phyloP scores from a whole-genome alignment of 1,140 invertebrate species.

The Anthonomus grandis region DNA sequence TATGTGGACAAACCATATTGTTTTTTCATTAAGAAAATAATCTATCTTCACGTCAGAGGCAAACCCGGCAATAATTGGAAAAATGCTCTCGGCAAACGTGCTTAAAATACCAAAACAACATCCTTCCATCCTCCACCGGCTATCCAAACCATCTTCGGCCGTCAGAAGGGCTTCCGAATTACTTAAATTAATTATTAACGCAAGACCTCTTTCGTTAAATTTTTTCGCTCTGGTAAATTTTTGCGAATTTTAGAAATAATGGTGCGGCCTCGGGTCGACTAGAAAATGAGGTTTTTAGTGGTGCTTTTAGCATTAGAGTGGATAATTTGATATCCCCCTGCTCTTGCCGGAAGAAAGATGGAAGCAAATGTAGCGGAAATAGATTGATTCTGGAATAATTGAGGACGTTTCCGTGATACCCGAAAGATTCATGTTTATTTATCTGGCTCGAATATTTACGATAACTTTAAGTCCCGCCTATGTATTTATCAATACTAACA shows the following conservation, averaged over 20 bases:
- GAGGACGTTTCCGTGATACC: background rate
- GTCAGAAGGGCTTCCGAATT: slow-evolving; percentile 8
- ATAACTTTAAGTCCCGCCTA: too few relatives aligned
- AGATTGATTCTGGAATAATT: background rate
- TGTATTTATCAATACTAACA: too few relatives aligned
- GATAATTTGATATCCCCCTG: slow-evolving; percentile 8
- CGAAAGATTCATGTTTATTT: background rate
- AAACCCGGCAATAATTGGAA: too few relatives aligned
- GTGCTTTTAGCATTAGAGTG: slow-evolving; percentile 9
- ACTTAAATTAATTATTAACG: slow-evolving; percentile 13
- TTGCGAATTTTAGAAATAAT: slow-evolving; percentile 11
- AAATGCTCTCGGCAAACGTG: slow-evolving; percentile 8
- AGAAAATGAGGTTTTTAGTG: slow-evolving; percentile 10
- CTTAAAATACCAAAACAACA: slow-evolving; percentile 5
- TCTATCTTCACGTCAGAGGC: too few relatives aligned
- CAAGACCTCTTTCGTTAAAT: slow-evolving; percentile 9
- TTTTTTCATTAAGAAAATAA: too few relatives aligned
- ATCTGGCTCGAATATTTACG: background rate
- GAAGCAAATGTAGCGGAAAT: slow-evolving; percentile 1
- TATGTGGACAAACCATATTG: too few relatives aligned
- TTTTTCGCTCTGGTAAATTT: slow-evolving; percentile 2
- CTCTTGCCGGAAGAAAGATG: background rate
- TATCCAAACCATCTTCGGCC: background rate
- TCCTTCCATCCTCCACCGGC: too few relatives aligned
- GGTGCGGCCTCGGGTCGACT: slow-evolving; percentile 2